phyloP scores from a whole-genome alignment of 2,113 vertebrate species.

The Electrona antarctica region DNA sequence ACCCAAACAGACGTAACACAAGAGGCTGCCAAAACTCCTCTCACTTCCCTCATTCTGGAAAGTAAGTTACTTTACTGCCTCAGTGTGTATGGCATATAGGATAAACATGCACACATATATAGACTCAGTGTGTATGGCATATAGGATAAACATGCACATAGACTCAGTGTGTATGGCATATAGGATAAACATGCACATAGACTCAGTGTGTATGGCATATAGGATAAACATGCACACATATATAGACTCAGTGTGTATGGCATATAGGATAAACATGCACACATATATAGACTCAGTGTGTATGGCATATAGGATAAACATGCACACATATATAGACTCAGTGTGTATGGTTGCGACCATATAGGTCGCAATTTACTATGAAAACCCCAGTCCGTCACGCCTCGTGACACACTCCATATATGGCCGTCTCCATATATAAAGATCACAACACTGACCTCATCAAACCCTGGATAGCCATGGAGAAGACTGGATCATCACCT shows the following conservation, averaged over 20 bases:
- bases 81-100: not conserved
- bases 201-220: conserved; percentile 1
- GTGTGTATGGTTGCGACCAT: too few relatives aligned
- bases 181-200: not conserved
- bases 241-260: not conserved
- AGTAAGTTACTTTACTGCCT: not conserved
- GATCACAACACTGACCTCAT: too few relatives aligned
- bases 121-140: too few relatives aligned
- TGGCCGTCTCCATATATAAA: too few relatives aligned
- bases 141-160: too few relatives aligned
- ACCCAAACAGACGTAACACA: not conserved
- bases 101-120: not conserved
- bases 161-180: conserved; percentile 3
- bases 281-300: not conserved
- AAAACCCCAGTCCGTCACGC: too few relatives aligned
- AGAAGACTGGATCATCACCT: too few relatives aligned
- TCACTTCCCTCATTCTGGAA: conserved; percentile 1
- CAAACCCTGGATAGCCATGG: too few relatives aligned
- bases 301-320: too few relatives aligned
- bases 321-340: too few relatives aligned
- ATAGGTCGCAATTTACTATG: too few relatives aligned
- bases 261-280: conserved; percentile 1
- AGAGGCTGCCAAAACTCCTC: not conserved
- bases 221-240: not conserved
- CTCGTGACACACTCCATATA: too few relatives aligned